Base-by-base conservation (phyloP, 2,797 vertebrate species). In the Chaunax sp. region DNA sequence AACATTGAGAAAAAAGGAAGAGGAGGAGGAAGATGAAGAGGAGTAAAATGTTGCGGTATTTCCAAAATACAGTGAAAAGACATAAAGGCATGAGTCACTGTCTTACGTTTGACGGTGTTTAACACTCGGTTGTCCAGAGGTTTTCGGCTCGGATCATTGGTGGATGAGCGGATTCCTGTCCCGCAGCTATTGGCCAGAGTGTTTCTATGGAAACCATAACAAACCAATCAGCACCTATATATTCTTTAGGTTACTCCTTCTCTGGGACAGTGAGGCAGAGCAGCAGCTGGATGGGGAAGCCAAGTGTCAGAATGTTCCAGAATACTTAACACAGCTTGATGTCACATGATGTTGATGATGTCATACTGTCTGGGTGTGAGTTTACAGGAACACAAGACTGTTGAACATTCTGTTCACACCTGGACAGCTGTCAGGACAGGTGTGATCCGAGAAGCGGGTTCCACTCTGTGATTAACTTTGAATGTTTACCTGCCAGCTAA, bases 31-130 rank as follows among this genome's bases (percentile, higher is more conserved):
- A 33, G 6, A 12, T 9, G 25, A 19, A 11, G 43, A 37, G 5
- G 22, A 28, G 56, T 18, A n/a, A 23, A 18, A 26, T 11, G 3
- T 55, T 40, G 58, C 6, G 71, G 0, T 40, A 15, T 58, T 58
- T 54, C 3, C 12, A 47, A 58, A 57, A 18, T 43, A 28, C 30
- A 66, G 30, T 13, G 35, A 44, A 71, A 53, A 43, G n/a, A 49
- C 28, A 50, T 12, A 30, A 49, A 65, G 66, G 58, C 69, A 28
- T 66, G 28, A 26, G 56, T 57, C 47, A 38, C 44, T 55, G n/a
- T 54, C 97, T 97, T 89, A 98, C 97, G 65, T 95, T 99, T 99
- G 61, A 99, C 97, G 10, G 97, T 97, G 9, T 99, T 99, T 18
- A 99, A 94, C 63, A 99, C 96, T 11, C 97, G 91, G 93, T 97